Percentiles rank a stretch among this genome's conserved stretches.
Conservation (phyloP, 2,113 vertebrate species). For the Tragelaphus strepsiceros region DNA sequence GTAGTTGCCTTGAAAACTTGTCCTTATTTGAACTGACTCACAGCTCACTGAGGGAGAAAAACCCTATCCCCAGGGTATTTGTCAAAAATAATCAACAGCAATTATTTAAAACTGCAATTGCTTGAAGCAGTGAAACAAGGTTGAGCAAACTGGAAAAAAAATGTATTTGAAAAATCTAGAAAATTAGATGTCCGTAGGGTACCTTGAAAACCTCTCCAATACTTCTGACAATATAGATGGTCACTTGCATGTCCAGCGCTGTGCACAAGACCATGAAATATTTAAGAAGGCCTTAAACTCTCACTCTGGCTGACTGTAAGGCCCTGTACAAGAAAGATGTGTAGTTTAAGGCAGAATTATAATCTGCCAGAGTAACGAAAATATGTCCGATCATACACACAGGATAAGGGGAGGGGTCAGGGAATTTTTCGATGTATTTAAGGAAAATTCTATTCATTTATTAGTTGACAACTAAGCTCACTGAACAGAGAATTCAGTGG, state of each 20-base stretch:
- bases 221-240: neutral
- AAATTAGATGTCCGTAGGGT: neutral
- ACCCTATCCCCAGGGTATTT: neutral
- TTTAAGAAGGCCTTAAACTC: neutral
- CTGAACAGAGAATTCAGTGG: neutral
- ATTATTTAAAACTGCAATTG: slow-evolving; percentile 15
- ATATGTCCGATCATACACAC: neutral
- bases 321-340: neutral
- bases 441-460: neutral
- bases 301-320: neutral
- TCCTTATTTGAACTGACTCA: neutral
- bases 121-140: neutral
- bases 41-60: neutral
- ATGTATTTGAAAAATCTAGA: neutral
- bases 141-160: neutral
- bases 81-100: neutral
- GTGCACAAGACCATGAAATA: neutral
- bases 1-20: neutral
- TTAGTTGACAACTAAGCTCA: neutral
- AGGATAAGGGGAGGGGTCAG: neutral
- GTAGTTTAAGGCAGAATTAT: neutral
- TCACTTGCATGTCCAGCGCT: neutral
- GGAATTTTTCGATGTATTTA: neutral
- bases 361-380: neutral
- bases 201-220: neutral